A percentile compares a stretch with the other conserved stretches of the same genome.
phyloP scores from a whole-genome alignment of 1,140 invertebrate species.

The Diprion similis region DNA sequence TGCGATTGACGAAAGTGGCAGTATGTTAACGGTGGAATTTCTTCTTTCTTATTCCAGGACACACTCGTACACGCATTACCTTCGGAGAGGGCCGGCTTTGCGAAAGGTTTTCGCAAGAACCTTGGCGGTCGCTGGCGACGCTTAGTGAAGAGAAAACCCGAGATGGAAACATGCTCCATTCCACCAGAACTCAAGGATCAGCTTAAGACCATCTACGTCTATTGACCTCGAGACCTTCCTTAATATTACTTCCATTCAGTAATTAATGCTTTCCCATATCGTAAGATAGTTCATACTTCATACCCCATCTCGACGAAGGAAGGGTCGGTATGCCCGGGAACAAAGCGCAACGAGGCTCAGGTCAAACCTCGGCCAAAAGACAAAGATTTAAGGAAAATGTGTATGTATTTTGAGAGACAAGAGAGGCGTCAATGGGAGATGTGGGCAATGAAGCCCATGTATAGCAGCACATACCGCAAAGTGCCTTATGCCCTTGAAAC shows the following conservation, averaged over 20 bases:
- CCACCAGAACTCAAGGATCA: constrained; percentile 85
- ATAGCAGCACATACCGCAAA: constrained; percentile 13
- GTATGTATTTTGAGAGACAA: constrained; percentile 23
- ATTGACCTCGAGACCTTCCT: constrained; percentile 62
- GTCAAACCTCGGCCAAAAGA: constrained; percentile 1
- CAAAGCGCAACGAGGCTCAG: neutral
- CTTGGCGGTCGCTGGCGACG: constrained; percentile 82
- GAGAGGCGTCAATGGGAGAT: constrained; percentile 18
- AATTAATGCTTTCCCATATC: constrained; percentile 47
- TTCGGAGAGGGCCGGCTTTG: constrained; percentile 76
- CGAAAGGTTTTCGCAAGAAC: constrained; percentile 80
- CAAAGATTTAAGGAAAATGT: constrained; percentile 1
- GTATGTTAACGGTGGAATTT: constrained; percentile 17
- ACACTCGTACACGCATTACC: constrained; percentile 74
- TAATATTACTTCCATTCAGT: constrained; percentile 40
- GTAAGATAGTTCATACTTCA: constrained; percentile 37
- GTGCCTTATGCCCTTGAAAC: neutral
- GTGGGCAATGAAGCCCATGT: constrained; percentile 23
- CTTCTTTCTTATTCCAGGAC: constrained; percentile 69
- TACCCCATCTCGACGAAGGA: constrained; percentile 3
- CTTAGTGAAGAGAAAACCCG: constrained; percentile 80
- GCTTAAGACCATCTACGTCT: constrained; percentile 88
- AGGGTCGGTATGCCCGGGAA: constrained; percentile 18
- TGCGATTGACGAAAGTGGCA: neutral
- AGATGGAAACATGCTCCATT: constrained; percentile 81